Base-by-base conservation (phyloP, 2,113 vertebrate genomes). In the Chelonoidis abingdonii region DNA sequence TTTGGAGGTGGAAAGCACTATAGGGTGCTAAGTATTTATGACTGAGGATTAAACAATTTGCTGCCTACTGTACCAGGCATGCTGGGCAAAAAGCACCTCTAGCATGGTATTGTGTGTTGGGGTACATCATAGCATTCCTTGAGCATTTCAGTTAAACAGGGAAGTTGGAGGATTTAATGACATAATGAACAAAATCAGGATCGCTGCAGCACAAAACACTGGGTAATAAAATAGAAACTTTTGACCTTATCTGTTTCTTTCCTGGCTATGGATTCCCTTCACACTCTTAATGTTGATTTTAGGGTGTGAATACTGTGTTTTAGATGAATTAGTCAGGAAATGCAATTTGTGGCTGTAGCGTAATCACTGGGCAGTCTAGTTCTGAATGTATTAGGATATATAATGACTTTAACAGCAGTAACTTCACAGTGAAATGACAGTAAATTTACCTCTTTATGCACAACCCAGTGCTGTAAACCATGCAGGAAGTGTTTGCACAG, bases 251-350 rank as follows among this genome's bases (percentile, higher is more conserved):
- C 88, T 90, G 69, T 86, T 89, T 93, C 79, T 38, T 92, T 78
- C 44, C 35, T 86, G 78, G n/a, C n/a, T 44, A 38, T 72, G 62
- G 50, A 27, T n/a, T 75, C 53, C 38, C 38, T 53, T 89, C 44
- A 47, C 38, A n/a, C 72, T 29, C 44, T 89, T 54, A 52, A 82
- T 78, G 88, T 93, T 81, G 88, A 86, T 93, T 95, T 96, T 89
- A 91, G 93, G 72, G 88, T 91, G 83, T 88, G 57, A 91, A 89
- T 88, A 92, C 88, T 95, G 90, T 94, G 59, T 97, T 94, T 90
- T 56, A 95, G 90, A 83, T 80, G 44, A 80, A 86, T 89, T 93
- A 95, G 89, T 24, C 1, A 54, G 85, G 65, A 94, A n/a, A 81
- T 79, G 84, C 88, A 75, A 50, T 93, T 92, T 93, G 38, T 85